Evolutionary conservation across 2,113 vertebrate genomes (phyloP).

Genomic region (Tyto alba): DNA sequence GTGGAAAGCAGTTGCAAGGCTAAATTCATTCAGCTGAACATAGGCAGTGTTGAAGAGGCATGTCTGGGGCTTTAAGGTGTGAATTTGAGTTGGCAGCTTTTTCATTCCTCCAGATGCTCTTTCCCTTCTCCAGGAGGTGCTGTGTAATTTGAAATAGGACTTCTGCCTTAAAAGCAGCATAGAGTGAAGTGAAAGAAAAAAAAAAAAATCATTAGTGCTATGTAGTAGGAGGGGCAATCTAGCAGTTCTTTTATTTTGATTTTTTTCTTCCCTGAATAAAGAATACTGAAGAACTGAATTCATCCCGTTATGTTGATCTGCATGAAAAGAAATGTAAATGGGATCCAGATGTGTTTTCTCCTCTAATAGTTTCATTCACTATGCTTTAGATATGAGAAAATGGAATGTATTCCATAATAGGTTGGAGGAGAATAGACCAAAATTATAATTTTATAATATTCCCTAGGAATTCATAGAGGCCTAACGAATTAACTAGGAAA

Average conservation of each 20-base stretch:
- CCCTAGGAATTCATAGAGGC: slow-evolving; percentile 55
- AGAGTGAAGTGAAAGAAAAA: background rate
- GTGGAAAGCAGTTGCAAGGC: background rate
- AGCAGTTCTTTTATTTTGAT: background rate
- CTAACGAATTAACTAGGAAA: slow-evolving; percentile 66
- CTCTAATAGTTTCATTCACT: slow-evolving; percentile 51
- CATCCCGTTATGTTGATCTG: slow-evolving; percentile 29
- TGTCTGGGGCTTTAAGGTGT: background rate
- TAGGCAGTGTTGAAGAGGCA: background rate
- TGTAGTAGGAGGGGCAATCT: slow-evolving; percentile 2
- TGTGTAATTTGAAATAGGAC: background rate
- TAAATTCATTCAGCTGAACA: background rate
- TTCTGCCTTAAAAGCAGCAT: background rate
- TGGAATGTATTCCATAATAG: slow-evolving; percentile 36
- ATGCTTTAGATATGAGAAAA: slow-evolving; percentile 35
- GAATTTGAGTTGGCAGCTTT: background rate
- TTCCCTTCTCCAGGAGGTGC: slow-evolving; percentile 1
- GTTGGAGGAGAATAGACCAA: slow-evolving; percentile 55
- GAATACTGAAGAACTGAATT: slow-evolving; percentile 31
- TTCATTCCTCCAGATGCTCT: background rate
- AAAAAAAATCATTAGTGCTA: background rate
- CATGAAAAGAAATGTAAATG: slow-evolving; percentile 47
- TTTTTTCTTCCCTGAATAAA: background rate
- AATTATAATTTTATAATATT: slow-evolving; percentile 65
- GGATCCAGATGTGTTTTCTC: slow-evolving; percentile 55